Evolutionary conservation across 2,888 invertebrate genomes (phyloP).

Genomic region (Crossocerus cetratus): DNA sequence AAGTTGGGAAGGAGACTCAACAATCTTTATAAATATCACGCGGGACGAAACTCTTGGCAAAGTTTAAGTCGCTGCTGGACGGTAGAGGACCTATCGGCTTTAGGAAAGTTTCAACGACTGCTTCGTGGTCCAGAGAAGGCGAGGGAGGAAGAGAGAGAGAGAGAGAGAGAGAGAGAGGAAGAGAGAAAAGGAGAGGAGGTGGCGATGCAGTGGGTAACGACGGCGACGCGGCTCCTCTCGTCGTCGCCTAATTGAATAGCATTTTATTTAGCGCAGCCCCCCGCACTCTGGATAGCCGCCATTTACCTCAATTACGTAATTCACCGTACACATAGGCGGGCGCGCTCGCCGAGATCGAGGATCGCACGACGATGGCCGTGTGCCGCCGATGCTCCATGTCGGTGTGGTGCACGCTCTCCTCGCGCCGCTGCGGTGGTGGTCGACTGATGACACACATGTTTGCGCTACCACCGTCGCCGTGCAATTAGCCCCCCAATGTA

Average conservation of each 20-base stretch:
- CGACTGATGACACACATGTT: slow-evolving; percentile 72
- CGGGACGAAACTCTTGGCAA: not conserved
- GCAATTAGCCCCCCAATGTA: slow-evolving; percentile 71
- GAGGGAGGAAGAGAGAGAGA: not conserved
- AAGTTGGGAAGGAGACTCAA: not conserved
- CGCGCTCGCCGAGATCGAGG: slow-evolving; percentile 58
- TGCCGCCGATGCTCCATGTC: slow-evolving; percentile 37
- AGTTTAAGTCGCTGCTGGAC: not conserved
- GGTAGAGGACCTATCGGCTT: slow-evolving; percentile 52
- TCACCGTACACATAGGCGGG: slow-evolving; percentile 68
- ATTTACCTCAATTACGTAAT: slow-evolving; percentile 74
- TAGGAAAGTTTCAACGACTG: slow-evolving; percentile 51
- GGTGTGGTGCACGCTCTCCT: slow-evolving; percentile 22
- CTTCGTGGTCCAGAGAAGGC: slow-evolving; percentile 17
- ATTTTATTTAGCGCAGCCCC: slow-evolving; percentile 73
- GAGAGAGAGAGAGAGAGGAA: not conserved
- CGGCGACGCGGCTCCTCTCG: slow-evolving; percentile 57
- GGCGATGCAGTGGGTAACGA: slow-evolving; percentile 26
- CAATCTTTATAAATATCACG: not conserved
- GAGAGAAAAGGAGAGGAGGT: not conserved
- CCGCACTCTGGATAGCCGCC: slow-evolving; percentile 70
- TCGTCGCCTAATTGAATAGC: slow-evolving; percentile 70
- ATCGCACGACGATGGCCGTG: slow-evolving; percentile 53
- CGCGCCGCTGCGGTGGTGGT: slow-evolving; percentile 54
- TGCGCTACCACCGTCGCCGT: slow-evolving; percentile 67